Base-by-base conservation (phyloP, 2,888 invertebrate genomes). In the Alentia gelatinosa region DNA sequence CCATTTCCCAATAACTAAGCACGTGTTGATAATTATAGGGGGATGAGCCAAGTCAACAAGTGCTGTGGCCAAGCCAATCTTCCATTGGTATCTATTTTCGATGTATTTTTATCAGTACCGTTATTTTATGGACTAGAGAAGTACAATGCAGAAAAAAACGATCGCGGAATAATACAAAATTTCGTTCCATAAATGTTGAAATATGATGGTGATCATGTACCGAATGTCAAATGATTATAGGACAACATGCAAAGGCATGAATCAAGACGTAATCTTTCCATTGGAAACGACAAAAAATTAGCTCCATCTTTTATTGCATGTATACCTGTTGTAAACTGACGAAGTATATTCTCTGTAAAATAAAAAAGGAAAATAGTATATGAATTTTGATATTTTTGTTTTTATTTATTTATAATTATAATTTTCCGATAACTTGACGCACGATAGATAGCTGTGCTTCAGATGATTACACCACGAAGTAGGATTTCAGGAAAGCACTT, bases 281-380 rank as follows among this genome's bases (percentile, higher is more conserved):
- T 15, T 68, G 56, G 30, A 68, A 68, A 68, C 33, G 26, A 68
- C 26, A n/a, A 15, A 74, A 88, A 83, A 88, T 47, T 37, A 89
- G 68, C 15, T 56, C 35, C 37, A 89, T 68, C 33, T 89, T 89
- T 68, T 89, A 47, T 68, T 89, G 89, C 89, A 89, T 63, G 63
- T 89, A 39, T 89, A 89, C 40, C 89, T 88, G 88, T 89, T 89
- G 89, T 89, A 89, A 89, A 63, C 89, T 63, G 56, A 68, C 37
- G 37, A 89, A 89, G 42, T 89, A 56, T 89, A 89, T 89, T 68
- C 56, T 63, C 89, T 89, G 89, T 89, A 89, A 89, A 68, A 89
- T 89, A 63, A 89, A 56, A 89, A 89, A 88, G 30, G 42, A 40
- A 88, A 35, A 47, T 33, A 47, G 40, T 47, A 50, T 88, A 88